A percentile compares a stretch with the other conserved stretches of the same genome.
These are phyloP conservation scores for Bradynema listronoti DNA, from an alignment of 1,140 invertebrate genomes.

Conservation along the genomic window DNA sequence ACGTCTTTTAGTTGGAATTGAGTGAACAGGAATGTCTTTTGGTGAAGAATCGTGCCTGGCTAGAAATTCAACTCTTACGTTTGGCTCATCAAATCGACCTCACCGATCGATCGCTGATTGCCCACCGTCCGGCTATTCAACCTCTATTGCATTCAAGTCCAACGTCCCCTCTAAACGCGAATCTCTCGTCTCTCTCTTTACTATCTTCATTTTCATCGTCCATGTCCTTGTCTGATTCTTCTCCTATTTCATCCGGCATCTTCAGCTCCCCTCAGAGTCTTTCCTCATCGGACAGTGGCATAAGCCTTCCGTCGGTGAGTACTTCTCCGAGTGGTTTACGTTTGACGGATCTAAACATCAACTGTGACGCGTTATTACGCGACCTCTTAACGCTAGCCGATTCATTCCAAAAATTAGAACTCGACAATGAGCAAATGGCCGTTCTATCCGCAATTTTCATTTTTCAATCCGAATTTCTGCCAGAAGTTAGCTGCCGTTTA, in stretches of 20 bases:
- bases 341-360: constrained; percentile 8
- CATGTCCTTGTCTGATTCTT: no score
- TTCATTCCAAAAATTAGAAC: constrained; percentile 12
- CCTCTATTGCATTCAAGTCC: no score
- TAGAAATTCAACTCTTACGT: constrained; percentile 15
- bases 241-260: not conserved
- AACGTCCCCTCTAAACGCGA: no score
- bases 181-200: no score
- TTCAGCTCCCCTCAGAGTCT: not conserved
- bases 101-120: constrained; percentile 7
- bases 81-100: constrained; percentile 7
- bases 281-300: not conserved
- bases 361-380: not conserved
- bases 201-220: no score
- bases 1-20: not conserved
- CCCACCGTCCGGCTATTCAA: not conserved
- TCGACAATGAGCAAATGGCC: constrained; percentile 17
- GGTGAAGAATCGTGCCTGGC: constrained; percentile 11
- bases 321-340: no score
- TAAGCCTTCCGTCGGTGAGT: no score
- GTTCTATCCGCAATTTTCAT: constrained; percentile 12
- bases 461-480: constrained; percentile 14
- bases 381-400: constrained; percentile 9
- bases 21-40: constrained; percentile 11
- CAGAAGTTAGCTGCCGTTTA: not conserved